These are phyloP conservation scores for Stenotaenia linearis DNA, from an alignment of 2,888 invertebrate genomes.

Conservation along the genomic window DNA sequence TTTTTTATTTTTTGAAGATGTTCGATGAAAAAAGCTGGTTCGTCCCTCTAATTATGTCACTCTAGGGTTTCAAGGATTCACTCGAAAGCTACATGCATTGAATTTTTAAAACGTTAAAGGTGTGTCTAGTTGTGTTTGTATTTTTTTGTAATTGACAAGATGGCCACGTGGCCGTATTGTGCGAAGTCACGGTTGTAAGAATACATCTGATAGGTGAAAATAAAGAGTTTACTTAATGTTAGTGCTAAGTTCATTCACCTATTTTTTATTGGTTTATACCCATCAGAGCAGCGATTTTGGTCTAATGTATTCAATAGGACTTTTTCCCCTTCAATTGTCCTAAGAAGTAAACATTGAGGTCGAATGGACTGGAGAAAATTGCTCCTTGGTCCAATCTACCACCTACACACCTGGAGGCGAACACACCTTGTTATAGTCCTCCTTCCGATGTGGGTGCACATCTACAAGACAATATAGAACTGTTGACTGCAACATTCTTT, in stretches of 20 bases:
- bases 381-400: constrained; percentile 7
- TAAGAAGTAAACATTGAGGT: constrained; percentile 12
- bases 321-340: constrained; percentile 16
- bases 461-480: background rate
- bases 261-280: background rate
- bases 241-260: background rate
- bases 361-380: constrained; percentile 15
- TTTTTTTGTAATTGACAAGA: background rate
- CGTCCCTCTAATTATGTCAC: constrained; percentile 7
- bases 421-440: constrained; percentile 13
- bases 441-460: constrained; percentile 8
- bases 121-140: background rate
- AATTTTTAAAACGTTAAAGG: background rate
- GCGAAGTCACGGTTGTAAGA: background rate
- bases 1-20: background rate
- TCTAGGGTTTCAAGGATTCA: background rate
- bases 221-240: background rate
- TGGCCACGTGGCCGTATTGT: constrained; percentile 1
- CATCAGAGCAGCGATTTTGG: background rate
- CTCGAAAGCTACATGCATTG: constrained; percentile 1
- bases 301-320: background rate
- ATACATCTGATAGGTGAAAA: background rate
- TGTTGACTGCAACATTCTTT: background rate
- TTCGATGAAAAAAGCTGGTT: background rate
- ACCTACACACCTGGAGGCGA: background rate